Conservation (phyloP, 2,888 invertebrate species). For the Acleris sparsana region DNA sequence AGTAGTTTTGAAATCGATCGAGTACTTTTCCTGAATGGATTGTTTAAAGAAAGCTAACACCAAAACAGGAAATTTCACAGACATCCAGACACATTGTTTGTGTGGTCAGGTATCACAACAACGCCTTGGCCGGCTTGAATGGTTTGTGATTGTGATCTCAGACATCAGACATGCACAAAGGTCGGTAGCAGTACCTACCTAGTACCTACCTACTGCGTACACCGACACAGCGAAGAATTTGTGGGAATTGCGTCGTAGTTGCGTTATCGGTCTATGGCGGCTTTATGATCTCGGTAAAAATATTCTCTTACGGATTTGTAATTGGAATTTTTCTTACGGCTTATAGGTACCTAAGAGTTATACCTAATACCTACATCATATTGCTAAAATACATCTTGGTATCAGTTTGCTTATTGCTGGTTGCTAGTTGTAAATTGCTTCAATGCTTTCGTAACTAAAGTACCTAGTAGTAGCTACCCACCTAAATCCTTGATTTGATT, state of each 20-base stretch:
- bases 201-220: too few relatives aligned
- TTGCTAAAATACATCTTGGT: too few relatives aligned
- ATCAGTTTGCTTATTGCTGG: neutral
- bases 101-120: slow-evolving; percentile 18
- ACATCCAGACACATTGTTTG: neutral
- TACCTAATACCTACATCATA: too few relatives aligned
- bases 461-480: neutral
- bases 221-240: slow-evolving; percentile 2
- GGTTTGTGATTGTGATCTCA: slow-evolving; percentile 15
- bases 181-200: neutral
- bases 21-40: slow-evolving; percentile 22
- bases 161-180: slow-evolving; percentile 8
- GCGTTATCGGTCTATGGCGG: neutral
- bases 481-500: neutral
- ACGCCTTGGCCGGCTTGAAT: slow-evolving; percentile 1
- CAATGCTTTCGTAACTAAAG: neutral
- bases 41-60: slow-evolving; percentile 14
- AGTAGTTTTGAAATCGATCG: too few relatives aligned
- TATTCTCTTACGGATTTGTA: neutral
- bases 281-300: neutral
- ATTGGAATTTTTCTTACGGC: too few relatives aligned
- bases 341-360: too few relatives aligned
- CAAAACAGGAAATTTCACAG: slow-evolving; percentile 19
- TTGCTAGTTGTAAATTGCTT: neutral
- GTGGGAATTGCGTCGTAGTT: slow-evolving; percentile 8